Base-by-base conservation (phyloP, 1,140 invertebrate species). In the Scaptomyza pallida region DNA sequence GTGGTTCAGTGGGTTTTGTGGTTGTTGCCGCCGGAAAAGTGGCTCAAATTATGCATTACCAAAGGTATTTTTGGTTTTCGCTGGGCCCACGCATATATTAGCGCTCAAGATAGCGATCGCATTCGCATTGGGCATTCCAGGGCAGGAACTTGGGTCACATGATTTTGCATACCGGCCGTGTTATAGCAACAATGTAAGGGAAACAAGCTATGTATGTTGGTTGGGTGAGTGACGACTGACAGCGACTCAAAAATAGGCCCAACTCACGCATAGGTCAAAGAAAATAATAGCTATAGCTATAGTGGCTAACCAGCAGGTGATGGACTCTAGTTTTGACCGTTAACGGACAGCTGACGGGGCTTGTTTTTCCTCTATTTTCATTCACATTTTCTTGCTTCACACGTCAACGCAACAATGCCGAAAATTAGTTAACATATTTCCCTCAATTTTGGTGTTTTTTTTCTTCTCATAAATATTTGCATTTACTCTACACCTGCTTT, bases 371-470 rank as follows among this genome's bases (percentile, higher is more conserved):
- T n/a, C n/a, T n/a, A n/a, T n/a, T n/a, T n/a, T n/a, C n/a, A n/a
- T 60, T 51, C 9, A 13, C 33, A 21, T 23, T 57, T 17, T 23
- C 48, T 48, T 19, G 51, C 69, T 86, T 88, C 65, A 88, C 82
- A 88, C 82, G 82, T 88, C 82, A 88, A 88, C 82, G 82, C 82
- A 88, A 57, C 78, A 88, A 78, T 78, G 78, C 78, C 82, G 82
- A 88, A 88, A 88, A 88, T 88, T 88, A 88, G 82, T 88, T 88
- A 88, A 88, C 71, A 81, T 81, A 72, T 85, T 86, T 81, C 70
- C 1, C 10, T 72, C 61, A 55, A 61, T 48, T 75, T 70, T 15
- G 26, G 40, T 61, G 21, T 23, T 23, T 23, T 23, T 23, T 23
- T 23, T 26, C 6, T 1, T 73, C 69, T 51, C 51, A 68, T 73